phyloP scores from a whole-genome alignment of 2,113 vertebrate species.

The Phyllostomus hastatus region DNA sequence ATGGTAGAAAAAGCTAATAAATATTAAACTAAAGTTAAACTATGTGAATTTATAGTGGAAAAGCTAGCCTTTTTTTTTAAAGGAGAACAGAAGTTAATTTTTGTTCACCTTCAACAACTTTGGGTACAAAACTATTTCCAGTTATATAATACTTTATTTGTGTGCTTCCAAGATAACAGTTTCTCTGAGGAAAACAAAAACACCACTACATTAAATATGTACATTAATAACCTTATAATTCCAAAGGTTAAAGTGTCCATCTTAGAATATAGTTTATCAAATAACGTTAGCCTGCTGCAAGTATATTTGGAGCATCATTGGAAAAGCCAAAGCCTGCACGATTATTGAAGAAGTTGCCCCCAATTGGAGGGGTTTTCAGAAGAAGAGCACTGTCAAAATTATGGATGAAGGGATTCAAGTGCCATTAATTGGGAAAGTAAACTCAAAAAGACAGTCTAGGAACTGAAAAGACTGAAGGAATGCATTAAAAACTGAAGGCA shows the following conservation, averaged over 20 bases:
- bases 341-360: background rate
- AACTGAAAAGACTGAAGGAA: background rate
- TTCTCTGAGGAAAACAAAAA: too few relatives aligned
- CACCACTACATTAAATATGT: too few relatives aligned
- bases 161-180: too few relatives aligned
- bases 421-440: background rate
- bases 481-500: background rate
- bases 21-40: slow-evolving; percentile 5
- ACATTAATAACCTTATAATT: background rate
- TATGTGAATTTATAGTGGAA: background rate
- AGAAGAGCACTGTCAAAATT: background rate
- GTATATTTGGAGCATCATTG: background rate
- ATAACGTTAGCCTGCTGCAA: background rate
- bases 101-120: too few relatives aligned
- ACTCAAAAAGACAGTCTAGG: background rate
- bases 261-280: background rate
- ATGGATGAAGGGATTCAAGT: background rate
- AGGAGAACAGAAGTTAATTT: too few relatives aligned
- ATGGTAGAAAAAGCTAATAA: background rate
- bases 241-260: background rate
- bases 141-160: too few relatives aligned
- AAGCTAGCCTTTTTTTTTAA: background rate
- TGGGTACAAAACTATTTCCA: too few relatives aligned
- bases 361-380: background rate
- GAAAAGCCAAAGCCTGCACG: background rate